Percentiles rank a stretch among this genome's conserved stretches.
These are phyloP conservation scores for Eupithecia insigniata DNA, from an alignment of 2,888 invertebrate species.

Conservation along the genomic window DNA sequence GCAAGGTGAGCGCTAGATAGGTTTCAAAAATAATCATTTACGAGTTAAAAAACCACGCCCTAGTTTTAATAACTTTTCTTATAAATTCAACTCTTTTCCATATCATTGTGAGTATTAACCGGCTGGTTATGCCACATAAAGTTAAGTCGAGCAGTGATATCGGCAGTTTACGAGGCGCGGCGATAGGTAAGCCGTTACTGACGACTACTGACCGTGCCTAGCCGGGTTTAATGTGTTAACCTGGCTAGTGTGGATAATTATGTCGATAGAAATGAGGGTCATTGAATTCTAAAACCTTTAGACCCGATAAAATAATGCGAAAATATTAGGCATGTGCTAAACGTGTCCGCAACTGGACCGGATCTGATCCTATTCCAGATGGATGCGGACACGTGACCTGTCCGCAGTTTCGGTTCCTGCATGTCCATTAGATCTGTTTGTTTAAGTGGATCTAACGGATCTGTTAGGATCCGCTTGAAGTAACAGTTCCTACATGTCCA, in stretches of 20 bases:
- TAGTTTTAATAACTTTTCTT: neutral
- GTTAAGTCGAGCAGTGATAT: constrained; percentile 68
- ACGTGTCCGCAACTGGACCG: no score
- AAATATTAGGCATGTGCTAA: no score
- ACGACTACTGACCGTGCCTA: neutral
- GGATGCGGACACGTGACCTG: no score
- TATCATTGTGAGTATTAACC: constrained; percentile 38
- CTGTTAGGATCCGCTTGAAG: no score
- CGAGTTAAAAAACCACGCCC: neutral
- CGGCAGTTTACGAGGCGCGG: constrained; percentile 76
- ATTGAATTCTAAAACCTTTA: neutral
- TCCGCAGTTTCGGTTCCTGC: no score
- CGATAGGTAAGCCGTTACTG: constrained; percentile 58
- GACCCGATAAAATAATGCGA: neutral
- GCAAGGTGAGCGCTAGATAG: neutral
- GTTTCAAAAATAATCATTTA: neutral
- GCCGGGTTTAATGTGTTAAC: constrained; percentile 13
- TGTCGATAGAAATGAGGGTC: neutral
- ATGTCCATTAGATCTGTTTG: no score
- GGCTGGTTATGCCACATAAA: constrained; percentile 58
- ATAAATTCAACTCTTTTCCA: constrained; percentile 28
- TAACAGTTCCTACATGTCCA: no score
- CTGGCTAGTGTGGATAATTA: constrained; percentile 1
- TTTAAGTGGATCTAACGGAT: no score
- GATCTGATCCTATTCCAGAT: no score